Base-by-base conservation (phyloP, 1,140 invertebrate genomes). In the Aphaenogaster rudis region DNA sequence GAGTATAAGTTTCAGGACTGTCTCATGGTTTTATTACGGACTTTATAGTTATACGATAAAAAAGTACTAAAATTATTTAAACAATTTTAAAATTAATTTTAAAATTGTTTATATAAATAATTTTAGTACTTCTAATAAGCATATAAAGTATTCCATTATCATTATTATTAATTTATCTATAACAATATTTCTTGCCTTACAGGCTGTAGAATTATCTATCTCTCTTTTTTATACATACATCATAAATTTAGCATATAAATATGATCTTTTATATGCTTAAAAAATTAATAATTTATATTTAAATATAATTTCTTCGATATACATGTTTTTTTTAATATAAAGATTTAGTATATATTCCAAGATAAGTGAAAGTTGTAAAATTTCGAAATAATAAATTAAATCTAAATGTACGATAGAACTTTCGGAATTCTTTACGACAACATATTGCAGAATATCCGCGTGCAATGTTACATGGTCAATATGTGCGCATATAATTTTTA, bases 81-180 rank as follows among this genome's bases (percentile, higher is more conserved):
- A 28, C 28, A 28, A 28, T 28, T 28, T 28, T 28, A 28, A 28
- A 28, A 28, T 28, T 28, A 28, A 28, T 28, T 28, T 28, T 1
- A 28, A 28, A 28, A 1, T 28, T 28, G 0, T 28, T 28, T 28
- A 21, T 21, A 21, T 21, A 28, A 28, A 28, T 28, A 28, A 28
- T 28, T 28, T 28, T 28, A 28, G 28, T 28, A 28, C 28, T 28
- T 28, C 28, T 28, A 28, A 28, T 28, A 28, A 28, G 28, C 8
- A 67, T 9, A 59, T 79, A 79, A 64, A 50, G 50, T 66, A 80
- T 67, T 67, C 13, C 13, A 0, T 28, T 6, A n/a, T 57, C 15
- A 28, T 72, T 33, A 72, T 28, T 28, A 36, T 36, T 17, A 17
- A 39, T 66, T 66, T 48, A 67, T 36, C 54, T 36, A 8, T 39